Percentiles rank a stretch among this genome's conserved stretches.
Conservation (phyloP, 2,113 vertebrate species). For the Falco punctatus region DNA sequence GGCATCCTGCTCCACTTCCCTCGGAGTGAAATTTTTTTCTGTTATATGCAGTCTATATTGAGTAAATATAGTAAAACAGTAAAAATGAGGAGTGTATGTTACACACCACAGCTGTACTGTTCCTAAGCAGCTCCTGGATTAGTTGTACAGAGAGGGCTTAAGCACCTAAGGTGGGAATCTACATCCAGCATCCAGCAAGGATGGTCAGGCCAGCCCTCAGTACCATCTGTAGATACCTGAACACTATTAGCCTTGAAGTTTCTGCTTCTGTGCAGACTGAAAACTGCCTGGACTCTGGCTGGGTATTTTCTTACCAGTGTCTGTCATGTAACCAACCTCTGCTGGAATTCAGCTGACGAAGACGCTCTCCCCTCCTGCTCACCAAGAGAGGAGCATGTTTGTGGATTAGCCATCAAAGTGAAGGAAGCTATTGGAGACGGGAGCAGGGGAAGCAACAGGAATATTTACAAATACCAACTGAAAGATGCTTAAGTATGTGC, state of each 20-base stretch:
- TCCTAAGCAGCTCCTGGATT: not conserved
- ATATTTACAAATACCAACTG: not conserved
- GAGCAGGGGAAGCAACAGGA: not conserved
- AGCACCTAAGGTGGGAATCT: not conserved
- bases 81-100: not conserved
- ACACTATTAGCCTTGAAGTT: not conserved
- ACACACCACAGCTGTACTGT: not conserved
- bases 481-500: not conserved
- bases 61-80: not conserved
- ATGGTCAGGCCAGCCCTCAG: not conserved
- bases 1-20: not conserved
- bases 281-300: not conserved
- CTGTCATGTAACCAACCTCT: not conserved
- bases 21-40: not conserved
- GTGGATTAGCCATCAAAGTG: not conserved
- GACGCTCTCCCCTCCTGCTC: not conserved
- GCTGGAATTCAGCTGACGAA: not conserved
- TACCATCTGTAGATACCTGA: not conserved
- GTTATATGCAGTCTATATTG: not conserved
- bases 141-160: not conserved
- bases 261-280: not conserved
- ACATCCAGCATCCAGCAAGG: not conserved
- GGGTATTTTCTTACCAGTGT: not conserved
- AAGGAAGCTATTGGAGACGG: not conserved
- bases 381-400: not conserved